Conservation (phyloP, 2,113 vertebrate genomes). For the Atlantisia rogersi region DNA sequence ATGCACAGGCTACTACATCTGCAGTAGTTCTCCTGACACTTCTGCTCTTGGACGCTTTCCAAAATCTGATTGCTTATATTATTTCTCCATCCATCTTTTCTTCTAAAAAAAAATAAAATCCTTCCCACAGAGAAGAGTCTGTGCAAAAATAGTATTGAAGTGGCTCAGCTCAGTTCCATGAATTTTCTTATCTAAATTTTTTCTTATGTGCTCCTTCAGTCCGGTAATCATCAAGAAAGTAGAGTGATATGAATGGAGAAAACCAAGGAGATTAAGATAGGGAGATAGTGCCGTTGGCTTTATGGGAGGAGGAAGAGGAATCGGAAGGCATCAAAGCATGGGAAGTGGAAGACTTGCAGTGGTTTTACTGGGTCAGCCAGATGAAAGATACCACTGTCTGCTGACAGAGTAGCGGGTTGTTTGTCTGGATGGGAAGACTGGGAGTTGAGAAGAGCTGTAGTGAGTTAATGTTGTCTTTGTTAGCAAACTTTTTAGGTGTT, state of each 20-base stretch:
- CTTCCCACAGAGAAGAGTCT: background rate
- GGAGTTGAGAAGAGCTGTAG: background rate
- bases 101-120: background rate
- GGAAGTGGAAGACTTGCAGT: background rate
- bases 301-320: background rate
- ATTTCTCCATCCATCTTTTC: background rate
- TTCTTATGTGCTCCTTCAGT: background rate
- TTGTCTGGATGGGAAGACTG: background rate
- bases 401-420: background rate
- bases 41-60: conserved; percentile 17
- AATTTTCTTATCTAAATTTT: background rate
- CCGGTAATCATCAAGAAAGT: background rate
- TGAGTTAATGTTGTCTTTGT: background rate
- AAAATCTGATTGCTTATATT: conserved; percentile 26
- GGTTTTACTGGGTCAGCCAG: background rate
- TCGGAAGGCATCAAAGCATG: background rate
- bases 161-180: background rate
- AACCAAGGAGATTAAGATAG: background rate
- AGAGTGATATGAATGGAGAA: background rate
- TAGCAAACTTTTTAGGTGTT: background rate
- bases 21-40: background rate
- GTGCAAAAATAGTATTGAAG: background rate
- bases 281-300: rapidly evolving
- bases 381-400: background rate
- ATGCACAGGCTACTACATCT: background rate